Base-by-base conservation (phyloP, 2,888 invertebrate species). In the Leuctra nigra region DNA sequence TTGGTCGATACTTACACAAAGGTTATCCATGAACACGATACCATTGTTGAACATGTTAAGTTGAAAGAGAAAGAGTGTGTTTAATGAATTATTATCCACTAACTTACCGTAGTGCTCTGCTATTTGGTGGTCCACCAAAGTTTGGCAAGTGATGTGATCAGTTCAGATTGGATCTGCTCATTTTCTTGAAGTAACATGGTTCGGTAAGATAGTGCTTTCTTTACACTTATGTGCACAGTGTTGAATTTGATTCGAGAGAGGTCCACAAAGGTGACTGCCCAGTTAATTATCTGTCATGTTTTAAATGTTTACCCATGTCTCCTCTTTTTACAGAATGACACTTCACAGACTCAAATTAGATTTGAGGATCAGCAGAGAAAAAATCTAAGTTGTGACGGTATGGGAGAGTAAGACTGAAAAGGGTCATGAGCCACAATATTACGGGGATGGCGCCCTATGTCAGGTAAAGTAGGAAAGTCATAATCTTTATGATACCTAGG, bases 391-490 rank as follows among this genome's bases (percentile, higher is more conserved):
- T 29, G 29, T 11, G 7, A 50, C 14, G 18, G 50, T 35, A 50
- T 50, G 50, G 50, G 33, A 22, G 18, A 50, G 22, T 18, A 35
- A 7, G 13, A 14, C 22, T 50, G 61, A 56, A 55, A 62, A 61
- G 57, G 62, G 62, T 62, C 61, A 86, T 86, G 86, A 85, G 85
- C 84, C 86, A 86, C 74, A 86, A 86, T 76, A 78, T 86, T 80
- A 80, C 81, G 72, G 86, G 85, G 77, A 86, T 86, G 86, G 83
- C 85, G 72, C 82, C 85, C 71, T 86, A 83, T 75, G 71, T 72
- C 61, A 68, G 66, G 68, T 68, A 63, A 36, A 50, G 44, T 33
- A 33, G 18, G n/a, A n/a, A n/a, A n/a, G n/a, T n/a, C n/a, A n/a
- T n/a, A n/a, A n/a, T n/a, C n/a, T n/a, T n/a, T n/a, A n/a, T n/a